Percentiles rank a stretch among this genome's conserved stretches.
Evolutionary conservation across 1,140 invertebrate genomes (phyloP).

Genomic region (Antheraea mylitta): DNA sequence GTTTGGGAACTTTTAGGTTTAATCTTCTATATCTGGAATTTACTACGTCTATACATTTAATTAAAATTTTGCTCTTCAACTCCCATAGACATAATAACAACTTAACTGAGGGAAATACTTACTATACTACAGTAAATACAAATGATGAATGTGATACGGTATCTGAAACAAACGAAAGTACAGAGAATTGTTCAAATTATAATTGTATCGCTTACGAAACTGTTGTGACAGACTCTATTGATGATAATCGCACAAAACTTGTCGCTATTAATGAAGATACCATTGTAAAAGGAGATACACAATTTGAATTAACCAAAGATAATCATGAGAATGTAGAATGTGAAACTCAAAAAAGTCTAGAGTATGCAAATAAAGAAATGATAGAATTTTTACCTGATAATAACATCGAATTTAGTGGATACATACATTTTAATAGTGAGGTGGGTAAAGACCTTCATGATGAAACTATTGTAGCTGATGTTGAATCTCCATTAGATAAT

Average conservation of each 20-base stretch:
- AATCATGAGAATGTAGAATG: slow-evolving; percentile 8
- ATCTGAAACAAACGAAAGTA: neutral
- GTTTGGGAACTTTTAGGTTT: too few species aligned
- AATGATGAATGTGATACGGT: neutral
- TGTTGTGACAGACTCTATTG: slow-evolving; percentile 8
- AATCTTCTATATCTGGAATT: neutral
- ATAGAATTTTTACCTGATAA: slow-evolving; percentile 5
- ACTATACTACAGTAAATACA: neutral
- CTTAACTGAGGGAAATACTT: neutral
- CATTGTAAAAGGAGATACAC: neutral
- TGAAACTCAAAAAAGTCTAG: slow-evolving; percentile 1
- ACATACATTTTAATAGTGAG: neutral
- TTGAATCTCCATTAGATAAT: neutral
- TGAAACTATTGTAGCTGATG: neutral
- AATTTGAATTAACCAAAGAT: slow-evolving; percentile 7
- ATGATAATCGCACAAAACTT: neutral
- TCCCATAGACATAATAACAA: neutral
- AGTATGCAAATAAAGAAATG: neutral
- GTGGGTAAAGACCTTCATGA: neutral
- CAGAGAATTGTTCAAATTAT: neutral
- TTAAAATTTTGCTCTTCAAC: neutral
- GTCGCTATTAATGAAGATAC: neutral
- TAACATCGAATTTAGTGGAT: slow-evolving; percentile 1
- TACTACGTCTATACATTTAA: neutral
- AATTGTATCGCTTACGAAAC: slow-evolving; percentile 24